phyloP scores from a whole-genome alignment of 92 coral and sea anemone species.

The Umimayanthus chanpuru region DNA sequence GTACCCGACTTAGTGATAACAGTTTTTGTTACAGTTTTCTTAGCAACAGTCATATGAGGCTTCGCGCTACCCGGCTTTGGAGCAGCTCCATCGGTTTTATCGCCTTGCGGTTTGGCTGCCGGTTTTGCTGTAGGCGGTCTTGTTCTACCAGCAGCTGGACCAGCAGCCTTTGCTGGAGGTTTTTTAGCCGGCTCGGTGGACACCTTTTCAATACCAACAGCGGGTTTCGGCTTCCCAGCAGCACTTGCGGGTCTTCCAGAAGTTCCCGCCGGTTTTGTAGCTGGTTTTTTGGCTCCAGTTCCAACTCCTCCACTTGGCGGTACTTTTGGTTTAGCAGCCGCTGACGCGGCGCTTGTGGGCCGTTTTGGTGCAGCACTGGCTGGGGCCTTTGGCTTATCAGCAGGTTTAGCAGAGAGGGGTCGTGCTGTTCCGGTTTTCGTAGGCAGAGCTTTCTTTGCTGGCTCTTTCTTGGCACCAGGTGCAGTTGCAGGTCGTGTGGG shows the following conservation, averaged over 20 bases:
- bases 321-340: constrained; percentile 19
- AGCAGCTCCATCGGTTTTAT: constrained; percentile 12
- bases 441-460: constrained; percentile 13
- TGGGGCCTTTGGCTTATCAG: background rate
- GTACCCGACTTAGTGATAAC: constrained; percentile 41
- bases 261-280: constrained; percentile 1
- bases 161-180: background rate
- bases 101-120: background rate
- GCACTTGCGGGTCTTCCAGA: constrained; percentile 34
- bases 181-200: constrained; percentile 22
- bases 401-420: constrained; percentile 27
- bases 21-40: constrained; percentile 44
- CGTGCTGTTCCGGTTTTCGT: constrained; percentile 11
- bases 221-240: background rate
- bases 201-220: background rate
- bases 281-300: constrained; percentile 10
- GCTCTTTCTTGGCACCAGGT: constrained; percentile 10
- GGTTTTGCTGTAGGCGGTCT: constrained; percentile 21
- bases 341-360: background rate
- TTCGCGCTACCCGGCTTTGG: constrained; percentile 28
- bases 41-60: constrained; percentile 35
- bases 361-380: constrained; percentile 7
- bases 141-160: constrained; percentile 16
- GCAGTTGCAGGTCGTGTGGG: constrained; percentile 3
- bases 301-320: background rate